Evolutionary conservation across 2,113 vertebrate genomes (phyloP).

Genomic region (Elanus axillaris): DNA sequence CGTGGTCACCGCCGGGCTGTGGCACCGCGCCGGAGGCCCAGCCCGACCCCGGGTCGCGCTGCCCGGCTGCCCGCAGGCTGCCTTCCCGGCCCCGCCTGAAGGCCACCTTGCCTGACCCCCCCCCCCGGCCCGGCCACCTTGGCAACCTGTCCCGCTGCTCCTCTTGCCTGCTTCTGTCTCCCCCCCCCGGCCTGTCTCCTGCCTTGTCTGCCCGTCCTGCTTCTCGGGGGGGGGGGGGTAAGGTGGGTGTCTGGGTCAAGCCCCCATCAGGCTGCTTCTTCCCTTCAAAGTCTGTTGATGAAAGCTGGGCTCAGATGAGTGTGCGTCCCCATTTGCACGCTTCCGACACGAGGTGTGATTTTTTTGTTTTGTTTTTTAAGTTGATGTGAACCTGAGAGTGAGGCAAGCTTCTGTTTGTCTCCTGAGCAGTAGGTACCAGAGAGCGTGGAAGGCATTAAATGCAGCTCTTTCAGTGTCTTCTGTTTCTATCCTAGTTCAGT

Average conservation of each 20-base stretch:
- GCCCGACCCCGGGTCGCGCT: neutral
- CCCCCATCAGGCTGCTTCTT: neutral
- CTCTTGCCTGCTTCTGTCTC: too few relatives aligned
- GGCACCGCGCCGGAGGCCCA: neutral
- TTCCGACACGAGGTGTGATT: accelerated
- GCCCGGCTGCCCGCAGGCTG: neutral
- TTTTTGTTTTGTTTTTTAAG: neutral
- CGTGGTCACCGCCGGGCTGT: neutral
- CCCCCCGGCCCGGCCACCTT: neutral
- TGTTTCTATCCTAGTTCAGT: neutral
- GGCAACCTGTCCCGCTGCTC: too few relatives aligned
- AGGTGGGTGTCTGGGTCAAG: neutral
- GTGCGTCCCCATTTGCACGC: accelerated
- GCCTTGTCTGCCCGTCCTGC: accelerated
- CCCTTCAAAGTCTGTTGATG: accelerated
- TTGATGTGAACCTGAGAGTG: accelerated
- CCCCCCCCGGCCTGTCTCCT: accelerated
- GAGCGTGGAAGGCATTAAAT: neutral
- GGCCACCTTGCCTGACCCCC: neutral
- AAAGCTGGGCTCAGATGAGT: accelerated
- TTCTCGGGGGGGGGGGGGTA: accelerated
- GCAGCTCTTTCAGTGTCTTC: accelerated
- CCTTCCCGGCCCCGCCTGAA: neutral
- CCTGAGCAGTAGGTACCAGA: neutral
- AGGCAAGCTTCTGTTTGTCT: accelerated